phyloP scores from a whole-genome alignment of 1,140 invertebrate genomes.

The Plectrocnemia conspersa region DNA sequence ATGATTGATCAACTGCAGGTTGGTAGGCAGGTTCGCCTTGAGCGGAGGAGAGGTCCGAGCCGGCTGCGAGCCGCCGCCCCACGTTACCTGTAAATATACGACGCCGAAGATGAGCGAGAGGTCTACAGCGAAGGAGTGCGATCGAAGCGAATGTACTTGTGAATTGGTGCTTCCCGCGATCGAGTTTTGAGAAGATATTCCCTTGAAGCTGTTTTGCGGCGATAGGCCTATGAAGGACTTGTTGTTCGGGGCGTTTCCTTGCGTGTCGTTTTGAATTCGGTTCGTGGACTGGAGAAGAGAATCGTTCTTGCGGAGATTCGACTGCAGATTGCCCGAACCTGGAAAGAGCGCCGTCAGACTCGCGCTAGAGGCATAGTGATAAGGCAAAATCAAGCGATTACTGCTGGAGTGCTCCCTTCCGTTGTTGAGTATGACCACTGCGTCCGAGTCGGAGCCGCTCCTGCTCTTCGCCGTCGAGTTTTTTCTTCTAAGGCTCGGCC shows the following conservation, averaged over 20 bases:
- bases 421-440: constrained; percentile 60
- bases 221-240: constrained; percentile 40
- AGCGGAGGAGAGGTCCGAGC: constrained; percentile 14
- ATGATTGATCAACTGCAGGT: constrained; percentile 29
- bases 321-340: constrained; percentile 40
- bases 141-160: constrained; percentile 26
- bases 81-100: constrained; percentile 44
- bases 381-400: constrained; percentile 38
- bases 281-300: constrained; percentile 54
- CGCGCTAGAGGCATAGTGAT: neutral
- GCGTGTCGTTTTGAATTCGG: constrained; percentile 65
- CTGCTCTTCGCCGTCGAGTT: constrained; percentile 46
- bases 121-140: neutral
- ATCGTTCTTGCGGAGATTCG: constrained; percentile 52
- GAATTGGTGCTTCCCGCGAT: constrained; percentile 36
- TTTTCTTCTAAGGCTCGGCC: constrained; percentile 60
- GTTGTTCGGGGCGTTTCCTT: constrained; percentile 52
- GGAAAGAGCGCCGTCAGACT: constrained; percentile 9
- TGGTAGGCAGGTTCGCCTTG: constrained; percentile 28
- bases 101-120: neutral
- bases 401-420: constrained; percentile 66
- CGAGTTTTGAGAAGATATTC: constrained; percentile 31
- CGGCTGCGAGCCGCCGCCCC: constrained; percentile 34
- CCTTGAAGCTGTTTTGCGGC: constrained; percentile 36
- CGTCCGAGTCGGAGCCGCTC: constrained; percentile 55